Conservation (phyloP, 92 coral and sea anemone genomes). For the Parazoanthus darwini region DNA sequence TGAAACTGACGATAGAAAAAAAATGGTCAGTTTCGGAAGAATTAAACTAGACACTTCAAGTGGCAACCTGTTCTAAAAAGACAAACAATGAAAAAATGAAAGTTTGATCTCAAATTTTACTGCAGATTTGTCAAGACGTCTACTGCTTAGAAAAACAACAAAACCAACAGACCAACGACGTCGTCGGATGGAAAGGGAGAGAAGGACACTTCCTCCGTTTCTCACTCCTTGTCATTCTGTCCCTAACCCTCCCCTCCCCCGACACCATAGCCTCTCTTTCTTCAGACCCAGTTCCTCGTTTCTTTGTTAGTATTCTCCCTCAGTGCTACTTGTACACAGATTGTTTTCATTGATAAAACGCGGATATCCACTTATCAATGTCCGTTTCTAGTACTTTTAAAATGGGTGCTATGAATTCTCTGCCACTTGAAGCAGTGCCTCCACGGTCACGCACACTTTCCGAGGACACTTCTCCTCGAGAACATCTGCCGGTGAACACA, state of each 20-base stretch:
- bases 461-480: conserved; percentile 92
- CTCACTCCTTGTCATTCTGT: conserved; percentile 51
- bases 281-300: neutral
- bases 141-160: conserved; percentile 21
- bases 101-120: neutral
- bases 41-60: too few relatives aligned
- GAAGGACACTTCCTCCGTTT: conserved; percentile 62
- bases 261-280: neutral
- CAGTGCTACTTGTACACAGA: neutral
- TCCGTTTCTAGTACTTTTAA: neutral
- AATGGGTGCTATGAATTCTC: conserved; percentile 55
- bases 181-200: neutral
- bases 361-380: neutral
- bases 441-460: conserved; percentile 84
- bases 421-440: conserved; percentile 73
- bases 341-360: neutral
- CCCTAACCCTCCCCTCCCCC: neutral
- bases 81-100: too few relatives aligned
- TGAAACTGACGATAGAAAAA: too few relatives aligned
- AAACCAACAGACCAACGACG: neutral
- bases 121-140: neutral
- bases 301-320: neutral
- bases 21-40: too few relatives aligned
- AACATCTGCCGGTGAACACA: conserved; percentile 89
- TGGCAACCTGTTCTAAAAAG: too few relatives aligned